phyloP scores from a whole-genome alignment of 2,888 invertebrate species.

The Heliconius erato region DNA sequence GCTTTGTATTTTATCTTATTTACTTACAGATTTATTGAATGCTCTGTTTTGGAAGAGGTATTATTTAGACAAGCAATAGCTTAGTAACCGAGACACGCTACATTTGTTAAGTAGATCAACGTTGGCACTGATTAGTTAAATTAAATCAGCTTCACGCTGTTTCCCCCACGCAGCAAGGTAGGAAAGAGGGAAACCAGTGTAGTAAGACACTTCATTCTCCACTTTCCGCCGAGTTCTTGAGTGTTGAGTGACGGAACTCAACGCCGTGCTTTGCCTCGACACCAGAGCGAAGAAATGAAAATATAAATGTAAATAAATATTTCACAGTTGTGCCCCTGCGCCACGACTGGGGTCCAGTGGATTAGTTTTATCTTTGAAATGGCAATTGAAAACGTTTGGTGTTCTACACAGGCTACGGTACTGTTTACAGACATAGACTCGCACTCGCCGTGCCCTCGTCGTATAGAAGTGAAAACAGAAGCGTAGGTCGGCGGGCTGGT shows the following conservation, averaged over 20 bases:
- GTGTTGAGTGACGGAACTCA: no score
- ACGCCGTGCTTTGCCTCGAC: no score
- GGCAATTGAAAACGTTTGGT: background rate
- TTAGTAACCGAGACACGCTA: background rate
- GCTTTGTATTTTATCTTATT: no score
- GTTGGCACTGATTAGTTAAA: constrained; percentile 58
- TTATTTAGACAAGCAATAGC: background rate
- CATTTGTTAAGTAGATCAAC: constrained; percentile 50
- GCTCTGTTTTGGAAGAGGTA: background rate
- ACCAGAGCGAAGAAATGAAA: no score
- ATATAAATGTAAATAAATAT: no score
- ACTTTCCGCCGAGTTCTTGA: no score
- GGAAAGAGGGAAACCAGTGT: no score
- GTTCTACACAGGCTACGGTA: background rate
- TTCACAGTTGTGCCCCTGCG: no score
- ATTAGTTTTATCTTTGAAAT: background rate
- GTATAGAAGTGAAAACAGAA: constrained; percentile 40
- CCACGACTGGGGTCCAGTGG: constrained; percentile 51
- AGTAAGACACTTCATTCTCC: no score
- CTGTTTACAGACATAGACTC: constrained; percentile 38
- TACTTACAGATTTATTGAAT: background rate
- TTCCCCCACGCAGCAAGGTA: no score
- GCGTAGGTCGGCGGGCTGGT: constrained; percentile 36
- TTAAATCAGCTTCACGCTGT: no score
- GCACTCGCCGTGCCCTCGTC: constrained; percentile 33